Evolutionary conservation across 1,140 invertebrate species (phyloP).

Genomic region (Choristoneura fumiferana): DNA sequence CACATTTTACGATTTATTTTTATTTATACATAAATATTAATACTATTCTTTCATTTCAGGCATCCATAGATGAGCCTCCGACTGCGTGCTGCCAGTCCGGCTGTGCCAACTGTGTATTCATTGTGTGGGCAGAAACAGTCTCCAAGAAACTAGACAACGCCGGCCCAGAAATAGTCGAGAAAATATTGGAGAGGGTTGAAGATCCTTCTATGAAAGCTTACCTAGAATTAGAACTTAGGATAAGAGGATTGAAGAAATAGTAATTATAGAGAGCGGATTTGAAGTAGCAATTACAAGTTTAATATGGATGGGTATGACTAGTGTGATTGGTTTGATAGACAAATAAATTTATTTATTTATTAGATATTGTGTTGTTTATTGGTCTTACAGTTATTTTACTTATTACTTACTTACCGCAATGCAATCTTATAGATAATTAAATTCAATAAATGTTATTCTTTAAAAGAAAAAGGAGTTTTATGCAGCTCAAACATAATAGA

Average conservation of each 20-base stretch:
- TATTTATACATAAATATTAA: conserved; percentile 1
- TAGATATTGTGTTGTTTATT: no score
- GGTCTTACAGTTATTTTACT: no score
- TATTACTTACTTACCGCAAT: background rate
- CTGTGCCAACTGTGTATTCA: conserved; percentile 97
- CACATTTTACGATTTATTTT: no score
- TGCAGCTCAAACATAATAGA: no score
- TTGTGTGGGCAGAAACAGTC: conserved; percentile 93
- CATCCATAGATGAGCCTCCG: conserved; percentile 79
- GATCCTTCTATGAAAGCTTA: conserved; percentile 91
- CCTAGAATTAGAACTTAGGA: conserved; percentile 85
- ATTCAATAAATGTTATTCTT: no score
- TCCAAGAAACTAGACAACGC: conserved; percentile 83
- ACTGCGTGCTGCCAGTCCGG: conserved; percentile 95
- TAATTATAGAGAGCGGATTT: conserved; percentile 21
- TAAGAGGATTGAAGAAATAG: conserved; percentile 63
- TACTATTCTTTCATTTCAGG: conserved; percentile 48
- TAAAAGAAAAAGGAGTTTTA: no score
- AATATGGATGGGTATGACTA: no score
- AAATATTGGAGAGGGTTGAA: conserved; percentile 87
- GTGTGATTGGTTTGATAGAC: no score
- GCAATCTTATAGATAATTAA: no score
- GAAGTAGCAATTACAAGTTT: no score
- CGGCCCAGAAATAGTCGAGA: conserved; percentile 82
- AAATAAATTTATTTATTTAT: no score